Evolutionary conservation across 2,888 invertebrate genomes (phyloP).

Genomic region (Morpho achilles): DNA sequence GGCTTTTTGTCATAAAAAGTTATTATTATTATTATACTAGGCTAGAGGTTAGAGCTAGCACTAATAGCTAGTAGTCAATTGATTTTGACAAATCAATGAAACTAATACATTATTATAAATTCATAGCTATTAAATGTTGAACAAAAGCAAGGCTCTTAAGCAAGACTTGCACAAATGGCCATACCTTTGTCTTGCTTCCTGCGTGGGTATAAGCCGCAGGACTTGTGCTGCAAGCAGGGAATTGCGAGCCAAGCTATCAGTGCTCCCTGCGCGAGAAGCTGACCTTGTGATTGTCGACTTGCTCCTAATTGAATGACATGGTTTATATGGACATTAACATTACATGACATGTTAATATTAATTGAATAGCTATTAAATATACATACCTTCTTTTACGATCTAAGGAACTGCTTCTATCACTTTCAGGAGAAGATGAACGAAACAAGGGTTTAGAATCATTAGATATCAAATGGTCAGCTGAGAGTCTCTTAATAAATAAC

Average conservation of each 20-base stretch:
- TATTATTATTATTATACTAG: too few species aligned
- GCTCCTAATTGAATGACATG: constrained; percentile 41
- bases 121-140: neutral
- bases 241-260: constrained; percentile 85
- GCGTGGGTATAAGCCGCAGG: constrained; percentile 88
- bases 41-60: too few species aligned
- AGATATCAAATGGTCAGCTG: constrained; percentile 71
- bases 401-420: constrained; percentile 69
- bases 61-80: too few species aligned
- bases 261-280: constrained; percentile 69
- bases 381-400: constrained; percentile 68
- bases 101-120: neutral
- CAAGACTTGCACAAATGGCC: constrained; percentile 4
- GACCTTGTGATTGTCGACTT: constrained; percentile 67
- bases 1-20: too few species aligned
- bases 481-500: constrained; percentile 69
- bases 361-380: neutral
- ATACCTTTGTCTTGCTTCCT: constrained; percentile 88
- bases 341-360: constrained; percentile 11
- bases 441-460: constrained; percentile 62
- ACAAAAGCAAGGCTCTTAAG: constrained; percentile 12
- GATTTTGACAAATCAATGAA: too few species aligned
- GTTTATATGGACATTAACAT: constrained; percentile 20
- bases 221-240: constrained; percentile 89
- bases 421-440: constrained; percentile 69